Evolutionary conservation across 1,140 invertebrate genomes (phyloP).

Genomic region (Olivierus martensii): DNA sequence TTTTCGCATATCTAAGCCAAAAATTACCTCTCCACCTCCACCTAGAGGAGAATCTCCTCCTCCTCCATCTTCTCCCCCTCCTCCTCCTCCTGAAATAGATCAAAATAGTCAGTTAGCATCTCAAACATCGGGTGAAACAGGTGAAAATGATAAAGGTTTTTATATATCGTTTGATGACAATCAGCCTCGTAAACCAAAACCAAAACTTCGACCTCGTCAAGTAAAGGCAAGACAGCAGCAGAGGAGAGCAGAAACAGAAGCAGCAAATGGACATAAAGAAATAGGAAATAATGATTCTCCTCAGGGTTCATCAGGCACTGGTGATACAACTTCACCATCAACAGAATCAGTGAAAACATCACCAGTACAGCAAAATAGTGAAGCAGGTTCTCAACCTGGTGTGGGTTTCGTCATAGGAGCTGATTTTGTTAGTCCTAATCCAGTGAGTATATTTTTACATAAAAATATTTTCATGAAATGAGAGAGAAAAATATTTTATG

Average conservation of each 20-base stretch:
- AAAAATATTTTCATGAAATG: too few relatives aligned
- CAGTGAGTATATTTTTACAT: conserved; percentile 35
- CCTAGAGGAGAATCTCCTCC: conserved; percentile 3
- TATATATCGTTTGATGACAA: conserved; percentile 86
- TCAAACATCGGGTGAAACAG: conserved; percentile 16
- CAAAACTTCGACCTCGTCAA: conserved; percentile 55
- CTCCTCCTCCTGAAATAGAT: not conserved
- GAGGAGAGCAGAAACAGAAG: conserved; percentile 11
- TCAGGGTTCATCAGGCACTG: too few relatives aligned
- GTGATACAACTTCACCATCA: too few relatives aligned
- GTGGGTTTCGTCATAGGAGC: conserved; percentile 53
- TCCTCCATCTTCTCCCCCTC: conserved; percentile 1
- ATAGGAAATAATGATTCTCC: too few relatives aligned
- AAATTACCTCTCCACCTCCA: conserved; percentile 13
- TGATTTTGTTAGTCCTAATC: conserved; percentile 48
- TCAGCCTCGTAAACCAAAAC: conserved; percentile 68
- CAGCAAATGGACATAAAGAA: not conserved
- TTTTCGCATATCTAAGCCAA: conserved; percentile 18
- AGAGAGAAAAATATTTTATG: too few relatives aligned
- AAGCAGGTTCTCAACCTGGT: conserved; percentile 19
- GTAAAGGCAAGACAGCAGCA: conserved; percentile 22
- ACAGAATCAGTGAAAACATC: not conserved
- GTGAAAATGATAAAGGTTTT: conserved; percentile 62
- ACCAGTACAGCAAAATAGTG: not conserved
- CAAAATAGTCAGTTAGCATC: conserved; percentile 3